These are phyloP conservation scores for Cryptoblepharus egeriae DNA, from an alignment of 2,797 vertebrate genomes.

Conservation along the genomic window DNA sequence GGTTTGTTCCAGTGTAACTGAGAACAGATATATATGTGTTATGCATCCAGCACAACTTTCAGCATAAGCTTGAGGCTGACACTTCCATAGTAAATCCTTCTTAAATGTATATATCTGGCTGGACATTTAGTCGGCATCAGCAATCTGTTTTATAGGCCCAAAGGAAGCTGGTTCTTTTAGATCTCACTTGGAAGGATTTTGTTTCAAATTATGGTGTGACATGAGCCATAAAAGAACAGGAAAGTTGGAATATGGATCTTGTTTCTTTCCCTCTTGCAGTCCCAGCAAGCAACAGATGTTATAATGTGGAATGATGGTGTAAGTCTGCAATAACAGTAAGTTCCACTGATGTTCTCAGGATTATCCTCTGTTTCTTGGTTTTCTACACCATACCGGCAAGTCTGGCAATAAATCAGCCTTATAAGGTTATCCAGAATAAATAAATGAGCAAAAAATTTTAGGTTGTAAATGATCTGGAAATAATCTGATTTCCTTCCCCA, in stretches of 20 bases:
- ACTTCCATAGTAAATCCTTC: background rate
- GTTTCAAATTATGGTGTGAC: background rate
- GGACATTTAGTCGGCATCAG: background rate
- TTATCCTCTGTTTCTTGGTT: background rate
- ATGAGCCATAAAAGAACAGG: background rate
- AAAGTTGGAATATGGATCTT: background rate
- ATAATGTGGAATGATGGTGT: no score
- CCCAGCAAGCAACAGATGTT: background rate
- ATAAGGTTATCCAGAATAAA: background rate
- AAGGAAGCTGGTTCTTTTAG: background rate
- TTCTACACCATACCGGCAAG: background rate
- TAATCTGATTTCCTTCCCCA: no score
- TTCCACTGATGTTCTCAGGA: background rate
- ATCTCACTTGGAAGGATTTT: background rate
- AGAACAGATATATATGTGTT: background rate
- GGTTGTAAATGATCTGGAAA: no score
- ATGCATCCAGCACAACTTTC: background rate
- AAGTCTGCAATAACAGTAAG: no score
- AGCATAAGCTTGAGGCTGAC: background rate
- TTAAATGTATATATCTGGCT: background rate
- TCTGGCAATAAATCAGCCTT: background rate
- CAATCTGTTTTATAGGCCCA: background rate
- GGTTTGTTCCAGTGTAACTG: background rate
- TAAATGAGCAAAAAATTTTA: no score
- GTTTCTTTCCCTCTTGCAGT: background rate